phyloP scores from a whole-genome alignment of 2,113 vertebrate genomes.

The Eptatretus burgeri region DNA sequence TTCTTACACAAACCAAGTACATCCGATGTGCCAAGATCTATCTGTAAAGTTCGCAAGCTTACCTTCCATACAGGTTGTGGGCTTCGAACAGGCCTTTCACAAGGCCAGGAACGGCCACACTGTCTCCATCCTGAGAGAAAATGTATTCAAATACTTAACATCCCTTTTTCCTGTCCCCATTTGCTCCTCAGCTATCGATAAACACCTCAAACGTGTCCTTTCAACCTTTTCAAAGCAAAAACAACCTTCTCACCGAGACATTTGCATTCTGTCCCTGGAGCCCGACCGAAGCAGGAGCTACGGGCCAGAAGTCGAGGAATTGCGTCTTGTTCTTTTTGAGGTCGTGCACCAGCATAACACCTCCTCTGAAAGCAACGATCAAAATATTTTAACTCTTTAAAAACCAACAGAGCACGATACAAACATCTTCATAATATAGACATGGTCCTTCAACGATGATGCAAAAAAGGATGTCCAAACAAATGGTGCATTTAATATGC shows the following conservation, averaged over 20 bases:
- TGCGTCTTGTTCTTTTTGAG: slow-evolving; percentile 58
- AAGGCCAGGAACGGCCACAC: slow-evolving; percentile 72
- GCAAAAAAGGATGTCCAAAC: not conserved
- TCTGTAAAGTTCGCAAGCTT: slow-evolving; percentile 11
- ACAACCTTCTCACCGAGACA: too few species aligned
- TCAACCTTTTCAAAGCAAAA: too few species aligned
- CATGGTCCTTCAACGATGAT: not conserved
- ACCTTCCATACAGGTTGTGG: slow-evolving; percentile 70
- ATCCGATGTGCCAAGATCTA: too few species aligned
- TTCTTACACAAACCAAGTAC: too few species aligned
- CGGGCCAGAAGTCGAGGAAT: slow-evolving; percentile 73
- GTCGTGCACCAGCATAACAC: slow-evolving; percentile 77
- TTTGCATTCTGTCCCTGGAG: too few species aligned
- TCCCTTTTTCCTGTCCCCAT: not conserved
- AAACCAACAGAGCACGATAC: not conserved
- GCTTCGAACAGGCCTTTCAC: slow-evolving; percentile 54
- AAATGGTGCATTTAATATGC: too few species aligned
- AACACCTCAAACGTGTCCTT: too few species aligned
- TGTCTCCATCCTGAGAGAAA: slow-evolving; percentile 35
- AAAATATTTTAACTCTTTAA: not conserved
- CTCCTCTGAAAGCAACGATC: slow-evolving; percentile 26
- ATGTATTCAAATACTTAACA: slow-evolving; percentile 6
- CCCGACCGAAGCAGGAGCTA: slow-evolving; percentile 27
- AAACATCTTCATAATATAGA: too few species aligned
- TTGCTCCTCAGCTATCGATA: too few species aligned